phyloP scores from a whole-genome alignment of 2,888 invertebrate species.

The Corythucha ciliata region DNA sequence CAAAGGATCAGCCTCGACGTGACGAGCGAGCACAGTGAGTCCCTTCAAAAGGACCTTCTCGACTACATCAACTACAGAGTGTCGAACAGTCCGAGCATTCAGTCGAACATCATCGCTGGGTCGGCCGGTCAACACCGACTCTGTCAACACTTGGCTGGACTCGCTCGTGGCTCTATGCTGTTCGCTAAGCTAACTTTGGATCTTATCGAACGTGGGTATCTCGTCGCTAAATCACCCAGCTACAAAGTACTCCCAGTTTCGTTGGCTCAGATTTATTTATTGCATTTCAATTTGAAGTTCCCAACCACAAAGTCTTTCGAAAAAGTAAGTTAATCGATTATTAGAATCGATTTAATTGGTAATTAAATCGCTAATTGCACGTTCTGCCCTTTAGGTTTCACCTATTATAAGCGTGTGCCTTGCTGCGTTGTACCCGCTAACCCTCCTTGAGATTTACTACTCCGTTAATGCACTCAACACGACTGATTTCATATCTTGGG shows the following conservation, averaged over 20 bases:
- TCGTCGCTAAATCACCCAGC: slow-evolving; percentile 86
- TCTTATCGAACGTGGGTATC: slow-evolving; percentile 80
- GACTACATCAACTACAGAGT: slow-evolving; percentile 80
- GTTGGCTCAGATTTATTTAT: slow-evolving; percentile 76
- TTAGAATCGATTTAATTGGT: background rate
- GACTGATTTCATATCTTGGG: slow-evolving; percentile 73
- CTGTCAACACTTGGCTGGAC: slow-evolving; percentile 69
- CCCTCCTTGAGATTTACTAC: slow-evolving; percentile 82
- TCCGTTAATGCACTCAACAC: slow-evolving; percentile 80
- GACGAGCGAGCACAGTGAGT: slow-evolving; percentile 50
- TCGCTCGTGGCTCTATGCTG: slow-evolving; percentile 83
- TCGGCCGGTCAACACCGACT: slow-evolving; percentile 60
- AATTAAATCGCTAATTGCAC: background rate
- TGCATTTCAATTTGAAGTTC: slow-evolving; percentile 86
- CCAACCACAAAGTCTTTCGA: slow-evolving; percentile 85
- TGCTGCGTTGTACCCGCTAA: slow-evolving; percentile 83
- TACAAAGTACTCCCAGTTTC: slow-evolving; percentile 87
- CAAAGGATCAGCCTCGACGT: slow-evolving; percentile 53
- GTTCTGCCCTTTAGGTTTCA: slow-evolving; percentile 46
- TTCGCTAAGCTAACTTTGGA: slow-evolving; percentile 86
- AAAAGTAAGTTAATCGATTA: slow-evolving; percentile 43
- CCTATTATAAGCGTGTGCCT: slow-evolving; percentile 83
- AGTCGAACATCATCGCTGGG: slow-evolving; percentile 64
- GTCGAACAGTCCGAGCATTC: slow-evolving; percentile 69
- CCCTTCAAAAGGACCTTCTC: slow-evolving; percentile 70